These are phyloP conservation scores for Poecile atricapillus DNA, from an alignment of 2,113 vertebrate genomes.

Conservation along the genomic window DNA sequence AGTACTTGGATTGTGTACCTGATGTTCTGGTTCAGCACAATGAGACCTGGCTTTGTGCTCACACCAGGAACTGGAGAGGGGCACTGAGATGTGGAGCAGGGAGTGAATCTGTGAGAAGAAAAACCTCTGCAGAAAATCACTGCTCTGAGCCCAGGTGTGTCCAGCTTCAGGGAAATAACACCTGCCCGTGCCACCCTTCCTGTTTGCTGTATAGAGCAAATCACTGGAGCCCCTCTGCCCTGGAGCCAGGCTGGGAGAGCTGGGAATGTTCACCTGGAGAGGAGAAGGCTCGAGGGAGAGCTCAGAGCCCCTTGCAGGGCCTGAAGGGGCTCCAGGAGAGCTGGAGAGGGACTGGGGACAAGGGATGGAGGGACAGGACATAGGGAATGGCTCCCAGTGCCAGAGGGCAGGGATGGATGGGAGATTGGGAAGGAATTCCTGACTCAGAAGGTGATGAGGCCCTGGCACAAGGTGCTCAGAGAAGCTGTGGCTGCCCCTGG, in stretches of 20 bases:
- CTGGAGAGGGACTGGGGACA: neutral
- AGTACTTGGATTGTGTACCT: neutral
- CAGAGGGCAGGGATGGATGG: rapidly evolving
- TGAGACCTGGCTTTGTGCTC: neutral
- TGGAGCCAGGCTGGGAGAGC: neutral
- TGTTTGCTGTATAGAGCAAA: rapidly evolving
- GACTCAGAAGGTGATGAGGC: rapidly evolving
- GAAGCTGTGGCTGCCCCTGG: neutral
- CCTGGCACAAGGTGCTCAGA: neutral
- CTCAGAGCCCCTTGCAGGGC: neutral
- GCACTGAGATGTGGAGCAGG: neutral
- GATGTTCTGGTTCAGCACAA: neutral
- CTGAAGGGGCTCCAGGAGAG: neutral
- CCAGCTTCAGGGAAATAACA: neutral
- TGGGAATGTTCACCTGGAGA: neutral
- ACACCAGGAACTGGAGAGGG: neutral
- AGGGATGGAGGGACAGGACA: neutral
- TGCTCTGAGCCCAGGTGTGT: neutral
- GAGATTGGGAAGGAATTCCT: neutral
- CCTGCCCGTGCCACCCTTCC: neutral
- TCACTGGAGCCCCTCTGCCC: neutral
- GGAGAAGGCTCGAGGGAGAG: neutral
- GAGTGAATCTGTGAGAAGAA: neutral
- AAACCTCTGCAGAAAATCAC: neutral
- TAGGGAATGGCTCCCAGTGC: rapidly evolving